Evolutionary conservation across 2,797 vertebrate species (phyloP), one percentile per base, ranked within the genome.

Genomic region (Myotis vivesi): DNA sequence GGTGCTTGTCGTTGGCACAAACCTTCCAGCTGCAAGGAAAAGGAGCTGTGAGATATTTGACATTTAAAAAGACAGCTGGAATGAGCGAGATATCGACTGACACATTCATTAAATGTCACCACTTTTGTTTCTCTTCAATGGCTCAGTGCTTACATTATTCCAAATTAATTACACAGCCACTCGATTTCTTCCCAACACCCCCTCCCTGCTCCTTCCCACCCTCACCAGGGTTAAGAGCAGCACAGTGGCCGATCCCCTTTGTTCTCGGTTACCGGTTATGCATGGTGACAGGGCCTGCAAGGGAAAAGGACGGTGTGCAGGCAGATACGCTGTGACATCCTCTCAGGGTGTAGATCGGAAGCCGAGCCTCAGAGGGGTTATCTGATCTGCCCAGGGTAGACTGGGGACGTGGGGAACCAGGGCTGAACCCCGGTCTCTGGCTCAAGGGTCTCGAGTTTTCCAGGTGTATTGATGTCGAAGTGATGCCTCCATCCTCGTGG

Each of bases 11-110:
- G 41, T 71, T 51, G 44, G 38, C 51, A 44, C 33, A 64, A 11
- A 30, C 51, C 68, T 94, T 92, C 87, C 68, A 95, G 76, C 77
- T 64, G 51, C 41, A 73, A 91, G 80, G 57, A 87, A 94, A 95
- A 96, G 59, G 73, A 30, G n/a, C 7, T 8, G 69, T 73, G 92
- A 94, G 89, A 4, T 75, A 77, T 5, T 6, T 96, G 94, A 95
- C 97, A 96, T 97, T 97, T 97, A 41, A 79, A 81, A 88, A 84
- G 96, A 91, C 95, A 93, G 89, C 94, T 95, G 94, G 49, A 94
- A 87, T 68, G 94, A 96, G 95, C 86, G 92, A 95, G 97, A 97
- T 97, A 97, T 81, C 22, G 23, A 89, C 64, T 64, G 96, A 90
- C 94, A 95, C 88, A 87, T 95, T 95, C 82, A 95, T 91, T 94